Evolutionary conservation across 2,888 invertebrate genomes (phyloP), one percentile per base, ranked within the genome.

Genomic region (Pseudanteris insignis): DNA sequence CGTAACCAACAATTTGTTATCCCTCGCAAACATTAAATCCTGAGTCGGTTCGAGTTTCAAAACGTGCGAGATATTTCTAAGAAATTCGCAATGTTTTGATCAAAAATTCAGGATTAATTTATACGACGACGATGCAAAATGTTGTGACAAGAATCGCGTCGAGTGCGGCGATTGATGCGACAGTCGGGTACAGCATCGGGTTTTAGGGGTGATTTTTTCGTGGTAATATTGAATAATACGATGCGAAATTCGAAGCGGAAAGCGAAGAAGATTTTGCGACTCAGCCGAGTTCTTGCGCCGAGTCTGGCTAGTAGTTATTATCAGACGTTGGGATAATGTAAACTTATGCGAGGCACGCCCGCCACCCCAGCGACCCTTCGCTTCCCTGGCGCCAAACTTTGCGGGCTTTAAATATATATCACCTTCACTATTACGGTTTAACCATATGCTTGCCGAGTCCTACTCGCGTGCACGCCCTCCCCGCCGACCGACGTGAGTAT

Each of bases 311-410:
- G 55, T 32, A 55, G 69, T 71, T 60, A 72, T 75, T 78, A 79
- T 79, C 79, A 71, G 79, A 76, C 76, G 72, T 71, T 72, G 75
- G 78, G 79, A 79, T 79, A 79, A 79, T 78, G 79, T 78, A 77
- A 79, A 78, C 78, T 79, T 79, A 78, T 78, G 78, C 78, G 77
- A 76, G 75, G 76, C 78, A 78, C 77, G 77, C 78, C 75, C 71
- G 72, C 67, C 69, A 64, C 71, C 69, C 70, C 63, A 43, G 63
- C 58, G 54, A 62, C 60, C 63, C 68, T 65, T 65, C 65, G 66
- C 57, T 62, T 60, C 57, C 67, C 63, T 64, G 68, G 69, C 70
- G 68, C 76, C 74, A 76, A 79, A 78, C 76, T 78, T 79, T 77
- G 65, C 71, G 50, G 64, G 70, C 70, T 75, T 78, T 76, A 75